Evolutionary conservation across 1,140 invertebrate species (phyloP), one percentile per base, ranked within the genome.

Genomic region (Drosophila prosaltans): DNA sequence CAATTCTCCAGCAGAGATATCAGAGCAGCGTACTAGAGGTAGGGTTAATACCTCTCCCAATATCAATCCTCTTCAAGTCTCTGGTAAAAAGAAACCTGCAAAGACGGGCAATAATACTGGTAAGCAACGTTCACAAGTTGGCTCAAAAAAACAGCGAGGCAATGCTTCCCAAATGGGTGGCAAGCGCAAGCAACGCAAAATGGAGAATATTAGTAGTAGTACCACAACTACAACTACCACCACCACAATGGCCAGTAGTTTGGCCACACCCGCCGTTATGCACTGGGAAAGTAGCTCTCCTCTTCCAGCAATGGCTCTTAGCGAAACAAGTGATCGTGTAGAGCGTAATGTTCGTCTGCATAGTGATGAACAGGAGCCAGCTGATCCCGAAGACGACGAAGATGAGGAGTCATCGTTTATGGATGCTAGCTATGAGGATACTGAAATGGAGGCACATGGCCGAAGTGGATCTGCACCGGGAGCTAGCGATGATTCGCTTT

Each of bases 291-390:
- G 80, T 69, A 91, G 88, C n/a, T 86, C 90, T 0, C 78, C 80
- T 32, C 36, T 90, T 67, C 82, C 88, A 0, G 73, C 84, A 0
- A 16, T 90, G 43, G 69, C 80, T 8, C 73, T 80, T 5, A 86
- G 91, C 61, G 82, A 76, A 32, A 91, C 91, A 8, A 92, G 91
- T 71, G 91, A 92, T 72, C 88, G 86, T 1, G 90, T 91, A 11
- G 83, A 88, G 70, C 83, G 83, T 26, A 79, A 91, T 54, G 84
- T 91, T 28, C 81, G 74, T 51, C 65, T 69, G 63, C 62, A 48
- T 40, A 75, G 65, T 59, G 45, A 16, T 1, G 81, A 84, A 55
- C 82, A 86, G 57, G 69, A 74, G 30, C 28, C 69, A 10, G 45
- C 8, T 8, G 64, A 81, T 16, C 68, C 64, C 11, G 81, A 72